Evolutionary conservation across 2,888 invertebrate genomes (phyloP), one percentile per base, ranked within the genome.

Genomic region (Drosophila pseudotalamancana): DNA sequence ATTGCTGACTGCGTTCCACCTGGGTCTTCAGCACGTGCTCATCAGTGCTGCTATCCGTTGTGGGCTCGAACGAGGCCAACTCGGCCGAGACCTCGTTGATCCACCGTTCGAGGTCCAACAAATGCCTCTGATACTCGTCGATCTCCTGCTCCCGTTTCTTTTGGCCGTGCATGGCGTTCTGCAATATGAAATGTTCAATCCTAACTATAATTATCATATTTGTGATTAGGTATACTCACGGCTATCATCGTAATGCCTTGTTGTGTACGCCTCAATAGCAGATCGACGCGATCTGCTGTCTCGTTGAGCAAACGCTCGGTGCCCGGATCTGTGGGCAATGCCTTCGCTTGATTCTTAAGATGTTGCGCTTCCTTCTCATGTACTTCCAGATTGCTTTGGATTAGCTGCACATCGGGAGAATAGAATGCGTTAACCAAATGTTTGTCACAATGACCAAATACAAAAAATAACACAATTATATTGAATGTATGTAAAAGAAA

Each of bases 241-340:
- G 92, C 92, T 53, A 93, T 89, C 72, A 91, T 90, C 35, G 88
- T 90, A 32, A 94, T 92, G 63, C 95, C 95, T 88, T 95, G 94
- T 51, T 95, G 93, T 0, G 96, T 95, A 86, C 96, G 95, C 1
- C 93, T 92, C 51, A 95, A 89, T 32, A 97, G 92, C 54, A 93
- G 93, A 49, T 93, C 92, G 63, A 96, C 94, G 72, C 94, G 93
- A 45, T 94, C 93, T 76, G 93, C 93, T 82, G 96, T 93, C 45
- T 89, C 89, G 75, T 84, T 88, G 0, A 91, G 78, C 40, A 88
- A 43, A 16, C 90, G 88, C 54, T 90, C 90, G 0, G 89, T 93
- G 83, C 95, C 95, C 34, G 92, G 90, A 90, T 95, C 95, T 56
- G 93, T 93, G 12, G 94, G 94, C 76, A 95, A 92, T 74, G 93